Conservation (phyloP, 30 jellyfish, hydroid and myxozoan species). For the Mastigias papua region DNA sequence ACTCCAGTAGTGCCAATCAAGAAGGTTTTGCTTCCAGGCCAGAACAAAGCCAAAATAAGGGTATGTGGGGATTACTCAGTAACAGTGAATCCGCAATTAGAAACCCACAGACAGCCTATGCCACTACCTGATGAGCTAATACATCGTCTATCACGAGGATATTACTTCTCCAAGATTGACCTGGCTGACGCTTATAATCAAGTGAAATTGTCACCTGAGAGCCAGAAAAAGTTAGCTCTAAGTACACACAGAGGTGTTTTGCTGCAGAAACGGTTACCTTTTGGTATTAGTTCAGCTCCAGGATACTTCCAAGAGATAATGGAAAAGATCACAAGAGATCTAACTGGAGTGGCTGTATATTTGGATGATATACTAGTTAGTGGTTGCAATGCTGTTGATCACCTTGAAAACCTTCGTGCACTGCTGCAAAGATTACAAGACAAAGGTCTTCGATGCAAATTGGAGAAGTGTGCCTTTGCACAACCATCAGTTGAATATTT, state of each 20-base stretch:
- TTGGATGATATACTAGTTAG: too few relatives aligned
- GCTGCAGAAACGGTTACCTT: background rate
- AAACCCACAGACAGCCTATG: background rate
- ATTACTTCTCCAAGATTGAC: background rate
- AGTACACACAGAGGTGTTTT: background rate
- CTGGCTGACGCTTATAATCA: background rate
- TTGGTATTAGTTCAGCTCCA: background rate
- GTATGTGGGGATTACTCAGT: background rate
- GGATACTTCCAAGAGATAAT: background rate
- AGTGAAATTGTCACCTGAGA: background rate
- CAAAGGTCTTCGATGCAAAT: background rate
- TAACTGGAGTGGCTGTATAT: background rate
- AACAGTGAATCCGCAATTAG: background rate
- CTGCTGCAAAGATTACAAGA: background rate
- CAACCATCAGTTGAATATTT: background rate
- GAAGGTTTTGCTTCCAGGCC: constrained; percentile 31
- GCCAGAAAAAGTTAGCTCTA: background rate
- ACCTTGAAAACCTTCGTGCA: background rate
- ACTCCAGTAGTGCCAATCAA: constrained; percentile 29
- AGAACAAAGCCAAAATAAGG: background rate
- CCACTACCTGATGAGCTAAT: background rate
- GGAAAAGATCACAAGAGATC: background rate
- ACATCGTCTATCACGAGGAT: background rate
- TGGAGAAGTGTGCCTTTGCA: background rate
- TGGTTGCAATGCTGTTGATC: too few relatives aligned